phyloP scores from a whole-genome alignment of 2,113 vertebrate species.

The Gambusia holbrooki region DNA sequence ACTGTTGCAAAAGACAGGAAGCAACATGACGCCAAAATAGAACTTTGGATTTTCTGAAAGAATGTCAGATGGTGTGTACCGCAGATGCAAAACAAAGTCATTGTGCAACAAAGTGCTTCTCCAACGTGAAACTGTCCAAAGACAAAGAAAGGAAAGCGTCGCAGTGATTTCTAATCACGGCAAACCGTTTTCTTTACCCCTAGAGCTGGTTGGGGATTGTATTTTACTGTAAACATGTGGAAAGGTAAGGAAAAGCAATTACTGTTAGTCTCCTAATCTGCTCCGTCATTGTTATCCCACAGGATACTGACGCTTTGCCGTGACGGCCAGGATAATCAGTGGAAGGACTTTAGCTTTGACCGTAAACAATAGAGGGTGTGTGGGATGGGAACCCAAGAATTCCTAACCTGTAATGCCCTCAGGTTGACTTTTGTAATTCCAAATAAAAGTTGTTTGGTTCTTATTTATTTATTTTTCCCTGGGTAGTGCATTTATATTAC shows the following conservation, averaged over 20 bases:
- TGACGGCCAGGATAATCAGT: slow-evolving; percentile 28
- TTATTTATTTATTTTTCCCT: neutral
- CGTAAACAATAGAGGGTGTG: slow-evolving; percentile 53
- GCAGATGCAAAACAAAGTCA: neutral
- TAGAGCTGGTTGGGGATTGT: neutral
- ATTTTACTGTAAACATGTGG: slow-evolving; percentile 23
- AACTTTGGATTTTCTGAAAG: neutral
- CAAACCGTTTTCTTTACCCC: neutral
- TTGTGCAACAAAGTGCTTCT: neutral
- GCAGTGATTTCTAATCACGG: slow-evolving; percentile 1
- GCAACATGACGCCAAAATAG: neutral
- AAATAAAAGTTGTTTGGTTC: slow-evolving; percentile 8
- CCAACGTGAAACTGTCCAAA: neutral
- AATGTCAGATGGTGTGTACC: neutral
- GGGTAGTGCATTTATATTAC: slow-evolving; percentile 8
- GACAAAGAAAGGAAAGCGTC: neutral
- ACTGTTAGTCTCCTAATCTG: slow-evolving; percentile 23
- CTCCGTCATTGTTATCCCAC: slow-evolving; percentile 33
- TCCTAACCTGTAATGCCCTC: neutral
- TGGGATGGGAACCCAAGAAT: slow-evolving; percentile 8
- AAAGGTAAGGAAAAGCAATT: slow-evolving; percentile 22
- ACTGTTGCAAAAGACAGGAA: neutral
- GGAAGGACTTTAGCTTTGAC: slow-evolving; percentile 31
- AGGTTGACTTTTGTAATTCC: slow-evolving; percentile 15
- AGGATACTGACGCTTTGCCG: slow-evolving; percentile 51